These are phyloP conservation scores for Cataglyphis altisquamis DNA, from an alignment of 2,888 invertebrate genomes.

Conservation along the genomic window DNA sequence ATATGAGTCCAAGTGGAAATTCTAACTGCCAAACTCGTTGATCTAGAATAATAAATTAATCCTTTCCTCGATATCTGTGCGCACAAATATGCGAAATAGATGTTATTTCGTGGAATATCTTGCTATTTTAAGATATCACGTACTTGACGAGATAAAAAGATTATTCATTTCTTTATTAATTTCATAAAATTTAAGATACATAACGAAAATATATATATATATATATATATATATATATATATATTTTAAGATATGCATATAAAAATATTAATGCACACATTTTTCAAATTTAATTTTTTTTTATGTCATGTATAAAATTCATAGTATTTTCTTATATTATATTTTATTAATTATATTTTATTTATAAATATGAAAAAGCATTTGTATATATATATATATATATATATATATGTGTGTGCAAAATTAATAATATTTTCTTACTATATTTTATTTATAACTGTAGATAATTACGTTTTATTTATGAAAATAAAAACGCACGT, in stretches of 20 bases:
- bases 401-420: neutral
- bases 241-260: neutral
- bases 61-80: slow-evolving; percentile 9
- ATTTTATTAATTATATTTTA: too few species aligned
- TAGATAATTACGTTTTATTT: neutral
- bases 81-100: slow-evolving; percentile 14
- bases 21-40: slow-evolving; percentile 25
- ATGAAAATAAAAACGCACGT: neutral
- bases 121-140: neutral
- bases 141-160: neutral
- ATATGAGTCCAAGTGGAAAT: slow-evolving; percentile 22
- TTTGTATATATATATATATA: neutral
- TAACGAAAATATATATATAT: neutral
- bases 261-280: neutral
- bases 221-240: neutral
- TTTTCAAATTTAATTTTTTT: neutral
- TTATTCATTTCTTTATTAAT: neutral
- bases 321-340: neutral
- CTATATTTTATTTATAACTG: neutral
- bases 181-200: neutral
- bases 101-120: neutral
- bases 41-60: slow-evolving; percentile 22
- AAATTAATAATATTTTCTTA: too few species aligned
- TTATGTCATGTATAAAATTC: slow-evolving; percentile 2
- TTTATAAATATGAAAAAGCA: neutral